Evolutionary conservation across 2,888 invertebrate genomes (phyloP).

Genomic region (Drosophila mercatorum): DNA sequence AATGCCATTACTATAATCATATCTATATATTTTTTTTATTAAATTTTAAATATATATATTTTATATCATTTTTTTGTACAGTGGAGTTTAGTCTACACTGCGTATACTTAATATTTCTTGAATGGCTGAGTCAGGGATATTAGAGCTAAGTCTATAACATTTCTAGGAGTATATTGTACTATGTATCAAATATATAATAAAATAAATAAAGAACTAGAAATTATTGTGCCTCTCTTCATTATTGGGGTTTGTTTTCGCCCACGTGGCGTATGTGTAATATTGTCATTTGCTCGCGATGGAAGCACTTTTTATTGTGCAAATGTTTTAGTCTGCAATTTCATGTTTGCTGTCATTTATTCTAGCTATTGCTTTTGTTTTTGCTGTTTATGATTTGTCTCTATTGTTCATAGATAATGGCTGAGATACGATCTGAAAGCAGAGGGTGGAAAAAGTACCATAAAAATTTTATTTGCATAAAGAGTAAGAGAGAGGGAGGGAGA

Average conservation of each 20-base stretch:
- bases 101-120: background rate
- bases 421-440: constrained; percentile 20
- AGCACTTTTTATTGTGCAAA: background rate
- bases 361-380: constrained; percentile 22
- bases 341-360: constrained; percentile 16
- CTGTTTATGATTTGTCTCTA: constrained; percentile 31
- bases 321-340: constrained; percentile 3
- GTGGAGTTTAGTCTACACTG: background rate
- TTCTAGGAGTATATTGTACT: background rate
- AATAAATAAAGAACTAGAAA: background rate
- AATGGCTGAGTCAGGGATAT: background rate
- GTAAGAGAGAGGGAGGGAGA: background rate
- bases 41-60: background rate
- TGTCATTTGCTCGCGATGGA: background rate
- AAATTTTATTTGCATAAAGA: background rate
- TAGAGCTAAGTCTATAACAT: background rate
- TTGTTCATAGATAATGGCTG: constrained; percentile 51
- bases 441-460: background rate
- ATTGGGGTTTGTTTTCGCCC: background rate
- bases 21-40: background rate
- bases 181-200: background rate
- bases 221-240: background rate
- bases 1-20: too few species aligned
- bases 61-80: too few species aligned
- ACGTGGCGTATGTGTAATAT: constrained; percentile 5